phyloP scores from a whole-genome alignment of 64 coral and sea anemone species.

The Trachythela sp. region DNA sequence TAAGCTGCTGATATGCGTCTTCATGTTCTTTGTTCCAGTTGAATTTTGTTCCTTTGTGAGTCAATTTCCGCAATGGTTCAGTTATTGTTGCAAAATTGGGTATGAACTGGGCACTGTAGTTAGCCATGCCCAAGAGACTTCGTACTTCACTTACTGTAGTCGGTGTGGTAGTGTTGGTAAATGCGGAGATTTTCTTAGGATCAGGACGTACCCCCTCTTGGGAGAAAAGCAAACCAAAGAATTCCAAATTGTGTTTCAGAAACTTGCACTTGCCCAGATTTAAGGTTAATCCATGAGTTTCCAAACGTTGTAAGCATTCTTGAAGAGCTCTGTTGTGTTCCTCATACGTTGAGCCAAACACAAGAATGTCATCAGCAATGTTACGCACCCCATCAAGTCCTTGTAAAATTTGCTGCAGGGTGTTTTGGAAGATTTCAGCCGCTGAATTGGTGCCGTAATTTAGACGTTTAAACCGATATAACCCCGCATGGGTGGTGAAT shows the following conservation, averaged over 20 bases:
- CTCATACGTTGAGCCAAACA: neutral
- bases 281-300: too few species aligned
- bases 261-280: neutral
- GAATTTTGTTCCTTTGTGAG: neutral
- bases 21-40: neutral
- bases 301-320: neutral
- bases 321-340: neutral
- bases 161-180: too few species aligned
- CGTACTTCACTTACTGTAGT: too few species aligned
- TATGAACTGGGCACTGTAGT: neutral
- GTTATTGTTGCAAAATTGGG: neutral
- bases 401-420: neutral
- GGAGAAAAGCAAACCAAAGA: neutral
- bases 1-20: neutral
- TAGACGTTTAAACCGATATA: neutral
- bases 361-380: neutral
- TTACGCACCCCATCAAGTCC: neutral
- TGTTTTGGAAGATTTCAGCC: too few species aligned
- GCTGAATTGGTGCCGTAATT: too few species aligned
- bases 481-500: neutral
- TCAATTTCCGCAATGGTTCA: neutral
- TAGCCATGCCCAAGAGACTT: conserved; percentile 1
- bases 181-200: too few species aligned
- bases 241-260: neutral
- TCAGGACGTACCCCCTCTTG: too few species aligned